Evolutionary conservation across 2,888 invertebrate species (phyloP), one percentile per base, ranked within the genome.

Genomic region (Hirtodrosophila alboralis): DNA sequence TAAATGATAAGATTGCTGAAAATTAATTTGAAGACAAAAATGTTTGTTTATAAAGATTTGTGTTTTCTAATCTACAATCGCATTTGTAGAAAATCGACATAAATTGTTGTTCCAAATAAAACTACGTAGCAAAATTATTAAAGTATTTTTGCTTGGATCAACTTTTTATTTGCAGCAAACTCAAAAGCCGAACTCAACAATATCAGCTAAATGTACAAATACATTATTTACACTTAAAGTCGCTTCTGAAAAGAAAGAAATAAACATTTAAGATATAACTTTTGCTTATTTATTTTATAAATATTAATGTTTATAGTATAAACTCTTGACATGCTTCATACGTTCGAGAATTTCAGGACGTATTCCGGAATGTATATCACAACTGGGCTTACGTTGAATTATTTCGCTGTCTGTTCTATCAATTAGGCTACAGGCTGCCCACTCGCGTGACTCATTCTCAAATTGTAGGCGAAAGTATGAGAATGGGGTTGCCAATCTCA

Each of bases 211-310:
- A 4, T 18, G 18, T 21, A 31, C 3, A 12, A 0, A 13, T 7
- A 23, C 10, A 36, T 31, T 14, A 40, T 4, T 12, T 10, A 43
- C 14, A 34, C n/a, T 56, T n/a, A 51, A 21, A 43, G 33, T 8
- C 9, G 59, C 30, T 21, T 40, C 72, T 75, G 75, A 58, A 81
- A 81, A 44, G 63, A 75, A 28, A 67, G 21, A 63, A 45, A 41
- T 8, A 23, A 34, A 30, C 14, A 8, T n/a, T n/a, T n/a, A n/a
- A n/a, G n/a, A n/a, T n/a, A n/a, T n/a, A n/a, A n/a, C n/a, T n/a
- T n/a, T n/a, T n/a, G n/a, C n/a, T n/a, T n/a, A 27, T 41, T 49
- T 48, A 49, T 38, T 45, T 13, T 6, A 16, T 2, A 38, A 44
- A 14, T n/a, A 31, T 36, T 36, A 30, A n/a, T 9, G 13, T 1